A percentile compares a stretch with the other conserved stretches of the same genome.
Evolutionary conservation across 2,113 vertebrate species (phyloP).

Genomic region (Phoenicopterus ruber): DNA sequence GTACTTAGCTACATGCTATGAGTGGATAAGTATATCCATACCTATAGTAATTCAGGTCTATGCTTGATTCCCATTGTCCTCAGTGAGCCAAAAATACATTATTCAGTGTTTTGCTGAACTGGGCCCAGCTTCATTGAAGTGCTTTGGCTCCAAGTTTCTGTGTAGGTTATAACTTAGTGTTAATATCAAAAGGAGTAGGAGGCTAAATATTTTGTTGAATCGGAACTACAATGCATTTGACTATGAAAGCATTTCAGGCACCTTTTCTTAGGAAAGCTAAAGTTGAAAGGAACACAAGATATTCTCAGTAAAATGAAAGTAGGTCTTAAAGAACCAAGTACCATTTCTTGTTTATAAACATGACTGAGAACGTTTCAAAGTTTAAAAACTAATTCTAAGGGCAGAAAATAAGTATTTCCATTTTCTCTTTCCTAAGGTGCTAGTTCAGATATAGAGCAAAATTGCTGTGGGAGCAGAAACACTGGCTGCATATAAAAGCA

Average conservation of each 20-base stretch:
- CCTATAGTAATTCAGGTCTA: not conserved
- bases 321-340: not conserved
- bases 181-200: not conserved
- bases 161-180: not conserved
- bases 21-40: not conserved
- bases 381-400: not conserved
- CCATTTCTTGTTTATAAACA: not conserved
- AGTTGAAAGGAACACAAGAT: not conserved
- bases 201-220: not conserved
- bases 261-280: not conserved
- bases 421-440: not conserved
- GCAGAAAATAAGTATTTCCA: not conserved
- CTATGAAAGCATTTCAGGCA: not conserved
- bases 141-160: not conserved
- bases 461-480: slow-evolving; percentile 2
- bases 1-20: not conserved
- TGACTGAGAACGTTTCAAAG: not conserved
- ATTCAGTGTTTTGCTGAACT: not conserved
- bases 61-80: not conserved
- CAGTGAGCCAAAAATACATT: not conserved
- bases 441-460: not conserved
- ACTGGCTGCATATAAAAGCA: not conserved
- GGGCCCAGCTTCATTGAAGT: not conserved
- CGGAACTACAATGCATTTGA: not conserved
- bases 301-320: not conserved